phyloP scores from a whole-genome alignment of 1,140 invertebrate genomes.

The Magallana gigas region DNA sequence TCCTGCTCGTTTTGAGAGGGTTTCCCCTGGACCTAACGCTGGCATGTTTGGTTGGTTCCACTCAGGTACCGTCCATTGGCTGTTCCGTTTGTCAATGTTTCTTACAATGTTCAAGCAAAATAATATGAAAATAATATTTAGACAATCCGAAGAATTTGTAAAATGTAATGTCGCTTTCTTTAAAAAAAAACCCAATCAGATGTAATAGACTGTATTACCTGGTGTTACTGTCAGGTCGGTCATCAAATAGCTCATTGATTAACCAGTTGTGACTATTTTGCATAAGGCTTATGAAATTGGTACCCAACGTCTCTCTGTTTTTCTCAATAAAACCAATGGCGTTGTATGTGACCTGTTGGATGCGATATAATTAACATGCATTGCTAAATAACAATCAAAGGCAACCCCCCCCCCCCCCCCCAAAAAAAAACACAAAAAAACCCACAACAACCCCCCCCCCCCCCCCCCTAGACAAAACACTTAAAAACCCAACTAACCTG shows the following conservation, averaged over 20 bases:
- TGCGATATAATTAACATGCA: too few relatives aligned
- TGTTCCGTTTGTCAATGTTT: slow-evolving; percentile 24
- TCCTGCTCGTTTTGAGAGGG: slow-evolving; percentile 58
- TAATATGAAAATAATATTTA: background rate
- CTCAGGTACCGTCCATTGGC: slow-evolving; percentile 44
- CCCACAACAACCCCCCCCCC: too few relatives aligned
- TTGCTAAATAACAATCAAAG: too few relatives aligned
- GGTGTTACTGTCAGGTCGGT: slow-evolving; percentile 61
- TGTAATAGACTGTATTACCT: slow-evolving; percentile 45
- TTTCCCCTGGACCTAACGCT: slow-evolving; percentile 58
- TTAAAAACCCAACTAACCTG: slow-evolving; percentile 49
- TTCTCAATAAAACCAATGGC: slow-evolving; percentile 97
- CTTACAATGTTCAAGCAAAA: background rate
- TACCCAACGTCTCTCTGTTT: slow-evolving; percentile 87
- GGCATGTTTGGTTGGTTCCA: slow-evolving; percentile 46
- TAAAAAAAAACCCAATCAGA: background rate
- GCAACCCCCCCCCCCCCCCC: too few relatives aligned
- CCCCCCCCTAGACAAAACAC: too few relatives aligned
- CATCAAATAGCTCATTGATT: slow-evolving; percentile 69
- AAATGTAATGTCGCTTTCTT: background rate
- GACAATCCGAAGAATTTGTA: background rate
- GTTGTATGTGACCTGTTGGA: slow-evolving; percentile 77
- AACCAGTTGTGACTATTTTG: slow-evolving; percentile 69
- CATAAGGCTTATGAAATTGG: slow-evolving; percentile 68
- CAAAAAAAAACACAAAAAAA: too few relatives aligned